Evolutionary conservation across 2,797 vertebrate genomes (phyloP).

Genomic region (Enteromius radiatus): DNA sequence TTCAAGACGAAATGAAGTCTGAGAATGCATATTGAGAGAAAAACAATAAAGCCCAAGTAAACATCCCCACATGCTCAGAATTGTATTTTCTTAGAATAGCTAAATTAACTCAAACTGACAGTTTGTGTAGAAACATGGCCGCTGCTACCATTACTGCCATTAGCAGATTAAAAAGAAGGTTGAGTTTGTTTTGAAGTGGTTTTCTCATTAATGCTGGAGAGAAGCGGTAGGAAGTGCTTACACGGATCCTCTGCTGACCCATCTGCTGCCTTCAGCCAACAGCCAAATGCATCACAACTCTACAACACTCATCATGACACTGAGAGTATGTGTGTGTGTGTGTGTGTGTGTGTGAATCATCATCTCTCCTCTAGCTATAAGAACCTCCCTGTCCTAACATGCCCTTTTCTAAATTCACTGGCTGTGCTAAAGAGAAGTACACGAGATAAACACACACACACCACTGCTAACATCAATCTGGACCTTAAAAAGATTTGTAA

Average conservation of each 20-base stretch:
- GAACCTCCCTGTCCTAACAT: slow-evolving; percentile 10
- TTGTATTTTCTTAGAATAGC: neutral
- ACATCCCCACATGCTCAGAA: neutral
- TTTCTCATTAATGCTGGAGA: slow-evolving; percentile 41
- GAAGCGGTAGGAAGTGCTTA: slow-evolving; percentile 38
- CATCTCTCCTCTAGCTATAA: slow-evolving; percentile 18
- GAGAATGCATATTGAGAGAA: no score
- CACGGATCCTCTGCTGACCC: slow-evolving; percentile 43
- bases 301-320: slow-evolving; percentile 29
- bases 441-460: neutral
- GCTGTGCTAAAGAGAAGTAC: neutral
- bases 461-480: neutral
- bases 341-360: slow-evolving; percentile 30
- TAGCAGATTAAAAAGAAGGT: slow-evolving; percentile 34
- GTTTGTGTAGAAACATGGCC: slow-evolving; percentile 15
- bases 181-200: slow-evolving; percentile 50
- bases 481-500: neutral
- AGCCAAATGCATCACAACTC: slow-evolving; percentile 41
- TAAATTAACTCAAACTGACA: slow-evolving; percentile 13
- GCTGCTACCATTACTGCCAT: slow-evolving; percentile 27
- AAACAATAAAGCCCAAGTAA: neutral
- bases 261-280: slow-evolving; percentile 49
- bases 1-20: no score
- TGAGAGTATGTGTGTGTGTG: neutral
- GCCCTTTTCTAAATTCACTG: slow-evolving; percentile 7